These are phyloP conservation scores for Vannuccia rotundouncinata DNA, from an alignment of 2,888 invertebrate genomes.

Conservation along the genomic window DNA sequence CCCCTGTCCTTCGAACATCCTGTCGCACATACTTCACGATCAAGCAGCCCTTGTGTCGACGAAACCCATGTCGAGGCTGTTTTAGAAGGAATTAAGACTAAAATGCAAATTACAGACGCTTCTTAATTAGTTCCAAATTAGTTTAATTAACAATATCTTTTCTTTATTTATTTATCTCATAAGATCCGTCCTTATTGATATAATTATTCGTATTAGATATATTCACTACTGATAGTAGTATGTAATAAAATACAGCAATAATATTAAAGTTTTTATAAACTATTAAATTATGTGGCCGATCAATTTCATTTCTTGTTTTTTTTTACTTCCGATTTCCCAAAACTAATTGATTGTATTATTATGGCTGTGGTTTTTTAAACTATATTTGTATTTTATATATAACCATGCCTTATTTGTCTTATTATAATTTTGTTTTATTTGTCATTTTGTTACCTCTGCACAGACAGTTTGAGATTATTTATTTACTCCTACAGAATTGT, in stretches of 20 bases:
- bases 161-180: not conserved
- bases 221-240: not conserved
- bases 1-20: not conserved
- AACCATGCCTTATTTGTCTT: not conserved
- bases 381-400: not conserved
- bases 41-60: not conserved
- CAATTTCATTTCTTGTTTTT: not conserved
- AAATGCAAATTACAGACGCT: not conserved
- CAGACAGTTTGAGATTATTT: not conserved
- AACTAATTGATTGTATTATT: too few relatives aligned
- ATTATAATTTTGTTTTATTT: not conserved
- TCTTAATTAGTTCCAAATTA: not conserved
- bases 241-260: not conserved
- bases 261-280: not conserved
- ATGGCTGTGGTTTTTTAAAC: not conserved
- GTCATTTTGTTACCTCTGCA: not conserved
- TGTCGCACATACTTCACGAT: not conserved
- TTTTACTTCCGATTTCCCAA: too few relatives aligned
- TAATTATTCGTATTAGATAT: not conserved
- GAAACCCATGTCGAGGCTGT: not conserved
- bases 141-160: too few relatives aligned
- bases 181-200: not conserved
- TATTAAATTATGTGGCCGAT: not conserved
- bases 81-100: not conserved
- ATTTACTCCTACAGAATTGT: too few relatives aligned